Conservation (phyloP, 2,113 vertebrate genomes). For the Elanus axillaris region DNA sequence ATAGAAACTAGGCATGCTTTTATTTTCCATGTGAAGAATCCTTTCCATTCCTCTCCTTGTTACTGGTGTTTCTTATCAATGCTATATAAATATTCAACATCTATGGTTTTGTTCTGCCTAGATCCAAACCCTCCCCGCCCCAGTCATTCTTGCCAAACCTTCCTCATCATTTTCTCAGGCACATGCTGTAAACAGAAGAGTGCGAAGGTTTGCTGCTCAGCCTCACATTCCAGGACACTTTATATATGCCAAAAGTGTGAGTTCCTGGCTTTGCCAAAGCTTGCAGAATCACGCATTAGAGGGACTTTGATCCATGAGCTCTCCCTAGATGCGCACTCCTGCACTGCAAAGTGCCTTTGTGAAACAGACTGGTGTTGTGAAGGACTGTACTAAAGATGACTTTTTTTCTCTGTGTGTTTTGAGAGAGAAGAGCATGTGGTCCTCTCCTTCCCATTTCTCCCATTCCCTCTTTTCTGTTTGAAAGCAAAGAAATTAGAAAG, state of each 20-base stretch:
- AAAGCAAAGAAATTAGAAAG: neutral
- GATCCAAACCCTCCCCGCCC: neutral
- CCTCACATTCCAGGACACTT: neutral
- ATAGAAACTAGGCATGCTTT: neutral
- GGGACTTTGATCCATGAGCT: neutral
- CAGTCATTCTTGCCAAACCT: neutral
- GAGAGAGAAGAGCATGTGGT: neutral
- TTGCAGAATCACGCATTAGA: neutral
- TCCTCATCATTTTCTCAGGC: neutral
- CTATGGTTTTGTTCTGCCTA: neutral
- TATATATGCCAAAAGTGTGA: neutral
- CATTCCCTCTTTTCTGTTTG: neutral
- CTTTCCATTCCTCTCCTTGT: neutral
- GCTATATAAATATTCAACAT: neutral
- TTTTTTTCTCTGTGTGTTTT: neutral
- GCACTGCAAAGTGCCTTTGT: neutral
- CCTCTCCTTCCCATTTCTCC: neutral
- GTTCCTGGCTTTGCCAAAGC: slow-evolving; percentile 4
- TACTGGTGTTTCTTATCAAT: neutral
- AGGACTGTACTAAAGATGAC: neutral
- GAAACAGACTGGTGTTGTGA: neutral
- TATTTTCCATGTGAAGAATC: neutral
- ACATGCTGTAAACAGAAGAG: neutral
- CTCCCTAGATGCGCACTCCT: neutral
- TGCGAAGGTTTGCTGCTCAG: slow-evolving; percentile 24